Evolutionary conservation across 2,888 invertebrate species (phyloP).

Genomic region (Patella pellucida): DNA sequence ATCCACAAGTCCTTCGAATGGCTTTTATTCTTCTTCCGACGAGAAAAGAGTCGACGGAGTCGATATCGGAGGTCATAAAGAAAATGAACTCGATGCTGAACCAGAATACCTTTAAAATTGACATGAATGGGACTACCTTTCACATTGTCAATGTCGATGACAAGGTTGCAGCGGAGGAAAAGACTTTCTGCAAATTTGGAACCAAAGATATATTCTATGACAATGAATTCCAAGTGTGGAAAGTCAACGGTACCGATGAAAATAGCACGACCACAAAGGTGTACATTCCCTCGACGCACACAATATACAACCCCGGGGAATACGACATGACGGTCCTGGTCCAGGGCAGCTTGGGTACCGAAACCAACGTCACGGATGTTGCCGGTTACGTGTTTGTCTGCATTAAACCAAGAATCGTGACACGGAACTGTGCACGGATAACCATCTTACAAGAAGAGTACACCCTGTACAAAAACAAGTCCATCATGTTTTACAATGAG

Average conservation of each 20-base stretch:
- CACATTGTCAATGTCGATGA: constrained; percentile 37
- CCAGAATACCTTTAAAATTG: constrained; percentile 44
- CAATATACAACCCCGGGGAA: constrained; percentile 42
- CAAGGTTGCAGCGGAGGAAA: neutral
- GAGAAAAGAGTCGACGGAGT: constrained; percentile 33
- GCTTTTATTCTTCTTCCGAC: constrained; percentile 51
- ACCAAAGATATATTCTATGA: constrained; percentile 13
- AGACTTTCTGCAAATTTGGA: constrained; percentile 3
- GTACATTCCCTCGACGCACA: constrained; percentile 44
- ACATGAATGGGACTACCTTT: constrained; percentile 54
- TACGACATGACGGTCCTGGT: constrained; percentile 54
- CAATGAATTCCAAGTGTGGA: constrained; percentile 31
- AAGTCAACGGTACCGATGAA: constrained; percentile 18
- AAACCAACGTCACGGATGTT: constrained; percentile 35
- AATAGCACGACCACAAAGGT: constrained; percentile 36
- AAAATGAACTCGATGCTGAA: constrained; percentile 43
- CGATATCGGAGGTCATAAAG: constrained; percentile 41
- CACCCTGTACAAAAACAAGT: constrained; percentile 37
- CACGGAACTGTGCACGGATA: constrained; percentile 48
- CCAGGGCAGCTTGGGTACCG: constrained; percentile 42
- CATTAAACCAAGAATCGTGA: constrained; percentile 49
- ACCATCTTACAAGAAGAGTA: constrained; percentile 43
- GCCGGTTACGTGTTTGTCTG: constrained; percentile 55
- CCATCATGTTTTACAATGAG: constrained; percentile 44
- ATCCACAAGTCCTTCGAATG: constrained; percentile 32